Evolutionary conservation across 2,797 vertebrate species (phyloP).

Genomic region (Coreius guichenoti): DNA sequence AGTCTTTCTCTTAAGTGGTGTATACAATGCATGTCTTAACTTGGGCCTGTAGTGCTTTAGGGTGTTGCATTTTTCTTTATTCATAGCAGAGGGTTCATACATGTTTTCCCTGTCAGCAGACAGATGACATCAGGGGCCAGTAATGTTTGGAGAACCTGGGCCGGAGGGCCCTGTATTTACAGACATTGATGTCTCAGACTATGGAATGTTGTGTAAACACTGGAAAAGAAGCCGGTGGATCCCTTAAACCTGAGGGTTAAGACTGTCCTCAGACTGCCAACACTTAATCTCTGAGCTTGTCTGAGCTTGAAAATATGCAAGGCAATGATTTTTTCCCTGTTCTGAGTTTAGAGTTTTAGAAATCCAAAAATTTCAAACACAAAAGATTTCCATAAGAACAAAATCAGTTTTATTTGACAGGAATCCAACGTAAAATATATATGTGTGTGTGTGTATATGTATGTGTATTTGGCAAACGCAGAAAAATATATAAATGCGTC

Average conservation of each 20-base stretch:
- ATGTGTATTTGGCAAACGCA: no score
- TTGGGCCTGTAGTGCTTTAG: not conserved
- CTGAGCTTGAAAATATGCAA: constrained; percentile 19
- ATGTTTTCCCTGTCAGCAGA: not conserved
- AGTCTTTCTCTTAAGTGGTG: not conserved
- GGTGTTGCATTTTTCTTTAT: constrained; percentile 4
- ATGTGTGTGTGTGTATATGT: no score
- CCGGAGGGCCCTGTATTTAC: constrained; percentile 40
- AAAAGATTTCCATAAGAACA: not conserved
- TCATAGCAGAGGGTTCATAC: constrained; percentile 7
- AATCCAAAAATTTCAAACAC: not conserved
- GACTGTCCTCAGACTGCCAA: constrained; percentile 9
- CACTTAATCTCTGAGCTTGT: constrained; percentile 12
- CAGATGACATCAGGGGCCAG: constrained; percentile 38
- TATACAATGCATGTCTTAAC: not conserved
- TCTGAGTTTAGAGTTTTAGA: not conserved
- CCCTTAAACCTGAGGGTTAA: constrained; percentile 39
- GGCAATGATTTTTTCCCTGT: not conserved
- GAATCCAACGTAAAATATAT: not conserved
- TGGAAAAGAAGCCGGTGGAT: not conserved
- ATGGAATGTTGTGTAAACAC: constrained; percentile 48
- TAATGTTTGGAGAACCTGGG: constrained; percentile 14
- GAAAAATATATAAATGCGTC: no score
- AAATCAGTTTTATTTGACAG: not conserved
- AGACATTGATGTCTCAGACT: not conserved